Evolutionary conservation across 2,888 invertebrate genomes (phyloP), one percentile per base, ranked within the genome.

Genomic region (Trissoscelio sp.): DNA sequence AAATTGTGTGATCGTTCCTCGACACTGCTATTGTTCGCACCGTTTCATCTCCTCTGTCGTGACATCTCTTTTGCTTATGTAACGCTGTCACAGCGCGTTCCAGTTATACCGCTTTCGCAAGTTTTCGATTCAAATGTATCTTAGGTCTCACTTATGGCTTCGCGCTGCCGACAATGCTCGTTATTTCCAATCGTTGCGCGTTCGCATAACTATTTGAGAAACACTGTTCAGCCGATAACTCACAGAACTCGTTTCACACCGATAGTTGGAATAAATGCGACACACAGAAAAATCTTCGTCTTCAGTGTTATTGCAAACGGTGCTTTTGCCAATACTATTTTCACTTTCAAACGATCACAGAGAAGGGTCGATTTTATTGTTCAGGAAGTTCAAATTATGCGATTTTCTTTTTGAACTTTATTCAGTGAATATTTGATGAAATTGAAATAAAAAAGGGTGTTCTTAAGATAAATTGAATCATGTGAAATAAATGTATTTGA

Each of bases 111-210:
- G 51, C 37, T 22, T 66, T 66, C 51, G 37, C 37, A 37, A 20
- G 34, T 51, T 66, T 66, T 51, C 51, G 37, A 66, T 37, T 51
- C 48, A 24, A 12, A 66, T 34, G 48, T 64, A 34, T 48, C 64
- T 64, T 31, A 18, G 7, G 46, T 34, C 46, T n/a, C 64, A 34
- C 12, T 64, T 48, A 64, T 48, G 64, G 64, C 64, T 64, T 64
- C 64, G 20, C 34, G 20, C 34, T 14, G 34, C 1, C 48, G 18
- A 34, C 64, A 9, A 6, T 44, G 9, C 44, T 42, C 16, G 7
- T 28, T 60, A 44, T 28, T 60, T 24, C 24, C 44, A 44, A 44
- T 60, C 60, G 11, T 11, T 24, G 44, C 1, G 42, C 44, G 12
- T 20, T 24, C 37, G 44, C 44, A 16, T 16, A 60, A 16, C 44